Evolutionary conservation across 2,797 vertebrate species (phyloP).

Genomic region (Danionella dracula): DNA sequence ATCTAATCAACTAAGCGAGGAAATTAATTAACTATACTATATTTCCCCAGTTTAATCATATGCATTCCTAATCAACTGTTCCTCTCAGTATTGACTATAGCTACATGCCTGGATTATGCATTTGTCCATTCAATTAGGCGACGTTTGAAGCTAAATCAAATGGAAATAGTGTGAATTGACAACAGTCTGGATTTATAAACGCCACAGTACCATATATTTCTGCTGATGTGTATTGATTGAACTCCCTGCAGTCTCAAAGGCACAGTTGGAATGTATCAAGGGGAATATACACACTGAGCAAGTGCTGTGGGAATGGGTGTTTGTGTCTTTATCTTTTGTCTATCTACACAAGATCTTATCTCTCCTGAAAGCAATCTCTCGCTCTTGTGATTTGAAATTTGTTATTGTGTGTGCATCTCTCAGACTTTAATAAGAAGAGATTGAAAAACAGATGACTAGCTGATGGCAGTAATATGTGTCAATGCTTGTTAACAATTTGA

Average conservation of each 20-base stretch:
- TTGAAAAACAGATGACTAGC: background rate
- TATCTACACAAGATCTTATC: background rate
- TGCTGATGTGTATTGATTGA: slow-evolving; percentile 61
- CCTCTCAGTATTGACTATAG: slow-evolving; percentile 21
- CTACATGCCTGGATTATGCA: slow-evolving; percentile 30
- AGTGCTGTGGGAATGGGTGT: background rate
- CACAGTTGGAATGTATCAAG: slow-evolving; percentile 35
- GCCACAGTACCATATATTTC: slow-evolving; percentile 56
- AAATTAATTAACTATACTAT: slow-evolving; percentile 21
- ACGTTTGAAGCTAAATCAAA: slow-evolving; percentile 34
- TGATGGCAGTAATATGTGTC: background rate
- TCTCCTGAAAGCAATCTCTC: background rate
- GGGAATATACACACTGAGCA: background rate
- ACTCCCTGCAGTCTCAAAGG: slow-evolving; percentile 43
- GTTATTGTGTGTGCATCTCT: background rate
- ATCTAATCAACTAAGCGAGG: background rate
- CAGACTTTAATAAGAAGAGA: background rate
- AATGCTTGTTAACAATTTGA: too few relatives aligned
- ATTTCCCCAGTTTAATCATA: slow-evolving; percentile 7
- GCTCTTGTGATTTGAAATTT: background rate
- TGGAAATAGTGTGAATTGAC: slow-evolving; percentile 51
- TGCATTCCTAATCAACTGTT: slow-evolving; percentile 5
- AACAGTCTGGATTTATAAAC: slow-evolving; percentile 51
- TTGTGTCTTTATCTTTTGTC: background rate
- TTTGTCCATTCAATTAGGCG: slow-evolving; percentile 37